phyloP scores from a whole-genome alignment of 1,140 invertebrate species.

The Sarcophaga bullata region DNA sequence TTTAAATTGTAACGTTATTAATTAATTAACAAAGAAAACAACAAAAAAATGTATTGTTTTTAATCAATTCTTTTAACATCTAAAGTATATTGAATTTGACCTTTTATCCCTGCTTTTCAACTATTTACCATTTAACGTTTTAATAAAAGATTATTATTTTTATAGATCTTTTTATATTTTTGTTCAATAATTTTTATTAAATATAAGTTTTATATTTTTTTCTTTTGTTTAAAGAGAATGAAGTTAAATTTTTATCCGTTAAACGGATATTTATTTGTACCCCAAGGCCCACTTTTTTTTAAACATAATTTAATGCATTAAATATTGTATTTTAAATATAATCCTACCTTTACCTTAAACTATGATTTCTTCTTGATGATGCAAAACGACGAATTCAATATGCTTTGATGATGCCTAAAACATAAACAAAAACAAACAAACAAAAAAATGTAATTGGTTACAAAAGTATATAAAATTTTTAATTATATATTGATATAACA shows the following conservation, averaged over 20 bases:
- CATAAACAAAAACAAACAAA: slow-evolving; percentile 1
- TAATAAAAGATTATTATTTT: background rate
- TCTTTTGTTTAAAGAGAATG: background rate
- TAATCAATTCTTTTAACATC: background rate
- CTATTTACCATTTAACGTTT: background rate
- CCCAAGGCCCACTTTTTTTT: too few relatives aligned
- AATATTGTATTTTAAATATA: slow-evolving; percentile 35
- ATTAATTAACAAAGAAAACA: background rate
- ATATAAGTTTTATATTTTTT: background rate
- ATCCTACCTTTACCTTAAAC: slow-evolving; percentile 38
- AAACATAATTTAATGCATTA: background rate
- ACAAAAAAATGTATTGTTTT: slow-evolving; percentile 12
- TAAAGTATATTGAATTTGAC: slow-evolving; percentile 24
- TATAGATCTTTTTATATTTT: background rate
- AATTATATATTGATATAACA: slow-evolving; percentile 39
- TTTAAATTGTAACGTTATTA: slow-evolving; percentile 13
- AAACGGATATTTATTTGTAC: slow-evolving; percentile 40
- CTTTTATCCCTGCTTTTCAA: too few relatives aligned
- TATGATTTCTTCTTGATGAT: background rate
- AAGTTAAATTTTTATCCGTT: slow-evolving; percentile 44
- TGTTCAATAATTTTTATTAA: too few relatives aligned
- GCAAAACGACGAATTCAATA: slow-evolving; percentile 44
- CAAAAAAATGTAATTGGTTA: slow-evolving; percentile 10
- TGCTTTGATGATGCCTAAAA: slow-evolving; percentile 36
- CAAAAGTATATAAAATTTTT: slow-evolving; percentile 22